Conservation (phyloP, 2,888 invertebrate species). For the Chrysolina haemoptera region DNA sequence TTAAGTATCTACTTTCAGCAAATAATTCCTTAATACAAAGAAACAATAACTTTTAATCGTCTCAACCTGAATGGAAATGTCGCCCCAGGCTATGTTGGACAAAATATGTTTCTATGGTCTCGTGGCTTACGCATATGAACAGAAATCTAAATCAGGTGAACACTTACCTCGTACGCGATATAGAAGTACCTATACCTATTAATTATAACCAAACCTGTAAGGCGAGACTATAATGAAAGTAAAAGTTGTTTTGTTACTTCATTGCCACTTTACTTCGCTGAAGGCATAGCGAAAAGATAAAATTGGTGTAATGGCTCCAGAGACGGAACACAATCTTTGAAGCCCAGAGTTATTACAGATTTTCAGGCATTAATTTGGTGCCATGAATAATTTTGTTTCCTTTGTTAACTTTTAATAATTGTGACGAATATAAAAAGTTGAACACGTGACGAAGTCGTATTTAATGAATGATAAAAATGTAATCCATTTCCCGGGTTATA, state of each 20-base stretch:
- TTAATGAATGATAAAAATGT: too few relatives aligned
- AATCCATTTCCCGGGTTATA: too few relatives aligned
- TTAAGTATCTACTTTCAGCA: too few relatives aligned
- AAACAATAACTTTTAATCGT: neutral
- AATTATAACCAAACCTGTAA: constrained; percentile 42
- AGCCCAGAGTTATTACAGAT: neutral
- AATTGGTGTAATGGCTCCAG: constrained; percentile 30
- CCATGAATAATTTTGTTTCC: too few relatives aligned
- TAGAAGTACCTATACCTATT: constrained; percentile 18
- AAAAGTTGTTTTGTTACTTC: constrained; percentile 58
- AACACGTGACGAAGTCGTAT: too few relatives aligned
- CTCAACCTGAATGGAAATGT: neutral
- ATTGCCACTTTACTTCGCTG: constrained; percentile 50
- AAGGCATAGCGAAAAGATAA: constrained; percentile 38
- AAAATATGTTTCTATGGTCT: neutral
- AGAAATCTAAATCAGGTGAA: constrained; percentile 9
- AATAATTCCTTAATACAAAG: too few relatives aligned
- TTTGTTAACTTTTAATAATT: too few relatives aligned
- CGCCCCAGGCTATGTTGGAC: neutral
- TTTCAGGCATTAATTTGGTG: too few relatives aligned
- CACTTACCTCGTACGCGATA: neutral
- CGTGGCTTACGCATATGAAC: constrained; percentile 11
- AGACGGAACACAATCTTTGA: neutral
- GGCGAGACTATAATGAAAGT: constrained; percentile 51
- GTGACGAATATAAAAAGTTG: too few relatives aligned